Evolutionary conservation across 2,888 invertebrate genomes (phyloP).

Genomic region (Chymomyza procnemis): DNA sequence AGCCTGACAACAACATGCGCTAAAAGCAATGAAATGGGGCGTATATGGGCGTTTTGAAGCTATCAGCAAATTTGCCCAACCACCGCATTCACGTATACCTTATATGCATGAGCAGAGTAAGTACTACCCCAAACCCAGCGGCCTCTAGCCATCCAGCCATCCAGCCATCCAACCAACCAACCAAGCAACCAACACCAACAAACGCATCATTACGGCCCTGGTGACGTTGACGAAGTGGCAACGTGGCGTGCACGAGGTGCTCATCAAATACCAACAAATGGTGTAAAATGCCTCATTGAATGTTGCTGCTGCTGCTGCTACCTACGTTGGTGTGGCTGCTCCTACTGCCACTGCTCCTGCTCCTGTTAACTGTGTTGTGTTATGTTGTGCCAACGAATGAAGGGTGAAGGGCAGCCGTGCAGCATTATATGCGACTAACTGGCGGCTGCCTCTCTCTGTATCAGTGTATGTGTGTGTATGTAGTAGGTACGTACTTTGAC

Average conservation of each 20-base stretch:
- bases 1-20: background rate
- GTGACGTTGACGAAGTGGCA: constrained; percentile 25
- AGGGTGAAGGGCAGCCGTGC: background rate
- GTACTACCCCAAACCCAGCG: background rate
- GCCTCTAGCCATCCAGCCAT: too few relatives aligned
- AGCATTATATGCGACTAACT: constrained; percentile 24
- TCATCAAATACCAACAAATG: constrained; percentile 68
- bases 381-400: background rate
- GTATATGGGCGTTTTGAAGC: background rate
- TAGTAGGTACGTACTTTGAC: constrained; percentile 27
- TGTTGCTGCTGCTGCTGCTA: constrained; percentile 21
- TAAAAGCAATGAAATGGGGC: background rate
- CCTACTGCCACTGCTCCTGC: background rate
- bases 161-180: too few relatives aligned
- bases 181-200: background rate
- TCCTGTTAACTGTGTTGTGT: background rate
- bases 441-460: background rate
- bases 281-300: constrained; percentile 73
- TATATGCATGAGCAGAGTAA: background rate
- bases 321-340: constrained; percentile 14
- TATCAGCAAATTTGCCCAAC: background rate
- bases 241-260: constrained; percentile 38
- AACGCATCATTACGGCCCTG: constrained; percentile 31
- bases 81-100: background rate
- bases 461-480: constrained; percentile 30